Percentiles rank a stretch among this genome's conserved stretches.
Evolutionary conservation across 2,888 invertebrate genomes (phyloP).

Genomic region (Eupithecia subumbrata): DNA sequence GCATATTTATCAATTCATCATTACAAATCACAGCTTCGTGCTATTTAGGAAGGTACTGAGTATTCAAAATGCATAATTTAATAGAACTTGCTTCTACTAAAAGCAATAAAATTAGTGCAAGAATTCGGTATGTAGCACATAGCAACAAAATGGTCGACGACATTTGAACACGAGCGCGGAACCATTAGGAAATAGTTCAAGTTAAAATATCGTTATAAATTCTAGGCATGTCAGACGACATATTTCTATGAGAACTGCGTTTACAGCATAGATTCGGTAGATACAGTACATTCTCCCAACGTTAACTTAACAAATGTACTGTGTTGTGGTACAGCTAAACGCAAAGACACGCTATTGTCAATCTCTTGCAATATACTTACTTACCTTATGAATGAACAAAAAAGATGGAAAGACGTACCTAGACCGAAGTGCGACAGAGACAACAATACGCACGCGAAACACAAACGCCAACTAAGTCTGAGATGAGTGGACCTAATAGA

Average conservation of each 20-base stretch:
- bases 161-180: constrained; percentile 16
- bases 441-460: too few species aligned
- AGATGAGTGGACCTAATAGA: too few species aligned
- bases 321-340: too few species aligned
- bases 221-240: background rate
- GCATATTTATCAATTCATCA: background rate
- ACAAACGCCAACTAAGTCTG: too few species aligned
- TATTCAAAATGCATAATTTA: background rate
- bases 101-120: constrained; percentile 6
- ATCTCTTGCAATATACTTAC: too few species aligned
- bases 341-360: too few species aligned
- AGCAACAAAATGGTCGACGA: constrained; percentile 5
- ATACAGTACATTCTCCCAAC: too few species aligned
- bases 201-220: constrained; percentile 19
- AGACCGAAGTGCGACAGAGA: too few species aligned
- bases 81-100: background rate
- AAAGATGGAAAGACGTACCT: too few species aligned
- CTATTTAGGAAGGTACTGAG: background rate
- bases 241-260: constrained; percentile 1
- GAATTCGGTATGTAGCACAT: constrained; percentile 14
- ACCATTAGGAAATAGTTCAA: constrained; percentile 20
- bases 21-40: background rate
- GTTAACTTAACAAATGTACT: too few species aligned
- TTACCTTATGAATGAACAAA: too few species aligned
- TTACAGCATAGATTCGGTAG: background rate